These are phyloP conservation scores for Ia io DNA, from an alignment of 2,113 vertebrate species.

Conservation along the genomic window DNA sequence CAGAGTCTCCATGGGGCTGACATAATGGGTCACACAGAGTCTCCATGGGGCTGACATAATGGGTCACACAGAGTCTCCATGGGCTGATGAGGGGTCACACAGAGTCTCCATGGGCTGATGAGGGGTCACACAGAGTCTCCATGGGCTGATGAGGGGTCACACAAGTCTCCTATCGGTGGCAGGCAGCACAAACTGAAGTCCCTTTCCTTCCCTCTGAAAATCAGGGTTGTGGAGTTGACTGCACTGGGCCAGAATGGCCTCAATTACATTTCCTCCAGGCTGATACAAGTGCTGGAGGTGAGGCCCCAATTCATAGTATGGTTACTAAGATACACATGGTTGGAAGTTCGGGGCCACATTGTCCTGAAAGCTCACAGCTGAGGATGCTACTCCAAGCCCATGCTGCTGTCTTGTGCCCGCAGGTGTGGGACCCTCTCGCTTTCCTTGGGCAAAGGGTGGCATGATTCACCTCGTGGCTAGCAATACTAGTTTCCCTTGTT, in stretches of 20 bases:
- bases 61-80: background rate
- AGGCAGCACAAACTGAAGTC: background rate
- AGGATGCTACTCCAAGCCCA: accelerated
- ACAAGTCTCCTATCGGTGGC: background rate
- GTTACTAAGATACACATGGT: background rate
- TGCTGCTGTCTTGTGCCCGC: too few species aligned
- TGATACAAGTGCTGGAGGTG: background rate
- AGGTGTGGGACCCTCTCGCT: background rate
- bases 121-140: background rate
- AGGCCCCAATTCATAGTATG: background rate
- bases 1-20: too few species aligned
- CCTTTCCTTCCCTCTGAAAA: background rate
- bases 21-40: background rate
- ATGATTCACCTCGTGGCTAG: background rate
- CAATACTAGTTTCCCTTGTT: background rate
- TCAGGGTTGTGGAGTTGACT: background rate
- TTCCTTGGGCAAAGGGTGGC: background rate
- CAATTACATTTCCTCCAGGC: background rate
- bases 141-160: background rate
- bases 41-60: background rate
- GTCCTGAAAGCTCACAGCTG: background rate
- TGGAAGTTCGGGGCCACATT: background rate
- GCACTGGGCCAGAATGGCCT: background rate
- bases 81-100: background rate
- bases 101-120: background rate